These are phyloP conservation scores for Ophion slaviceki DNA, from an alignment of 2,888 invertebrate genomes.

Conservation along the genomic window DNA sequence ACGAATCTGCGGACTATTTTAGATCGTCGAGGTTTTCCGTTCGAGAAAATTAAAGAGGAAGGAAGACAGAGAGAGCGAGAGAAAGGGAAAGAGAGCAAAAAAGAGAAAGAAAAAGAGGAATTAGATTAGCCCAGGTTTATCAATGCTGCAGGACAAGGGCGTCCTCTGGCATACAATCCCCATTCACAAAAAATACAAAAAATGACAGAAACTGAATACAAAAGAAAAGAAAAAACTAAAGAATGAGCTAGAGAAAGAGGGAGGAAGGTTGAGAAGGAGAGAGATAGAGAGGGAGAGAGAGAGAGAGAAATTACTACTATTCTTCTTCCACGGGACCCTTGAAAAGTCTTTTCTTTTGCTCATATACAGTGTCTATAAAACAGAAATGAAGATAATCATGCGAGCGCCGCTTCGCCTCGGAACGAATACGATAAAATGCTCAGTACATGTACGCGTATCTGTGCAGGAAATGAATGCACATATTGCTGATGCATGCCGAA, in stretches of 20 bases:
- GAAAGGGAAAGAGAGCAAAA: too few species aligned
- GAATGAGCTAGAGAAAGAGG: background rate
- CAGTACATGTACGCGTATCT: slow-evolving; percentile 18
- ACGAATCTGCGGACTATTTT: background rate
- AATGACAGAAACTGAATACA: background rate
- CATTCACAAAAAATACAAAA: background rate
- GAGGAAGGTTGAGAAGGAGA: too few species aligned
- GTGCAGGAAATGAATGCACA: slow-evolving; percentile 31
- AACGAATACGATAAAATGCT: slow-evolving; percentile 49
- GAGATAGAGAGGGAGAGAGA: background rate
- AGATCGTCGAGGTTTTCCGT: background rate
- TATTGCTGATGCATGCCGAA: slow-evolving; percentile 35
- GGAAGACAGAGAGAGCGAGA: background rate
- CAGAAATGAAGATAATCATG: slow-evolving; percentile 53
- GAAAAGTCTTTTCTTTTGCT: slow-evolving; percentile 19
- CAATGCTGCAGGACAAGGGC: background rate
- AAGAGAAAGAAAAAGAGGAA: too few species aligned
- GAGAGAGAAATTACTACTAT: background rate
- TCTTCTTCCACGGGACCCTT: background rate
- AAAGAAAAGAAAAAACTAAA: background rate
- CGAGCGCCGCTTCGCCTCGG: slow-evolving; percentile 2
- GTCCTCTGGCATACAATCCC: background rate
- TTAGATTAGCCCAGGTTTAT: background rate
- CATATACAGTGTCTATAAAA: background rate
- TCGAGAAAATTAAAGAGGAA: slow-evolving; percentile 8